Conservation (phyloP, 2,797 vertebrate species). For the Alosa sapidissima region DNA sequence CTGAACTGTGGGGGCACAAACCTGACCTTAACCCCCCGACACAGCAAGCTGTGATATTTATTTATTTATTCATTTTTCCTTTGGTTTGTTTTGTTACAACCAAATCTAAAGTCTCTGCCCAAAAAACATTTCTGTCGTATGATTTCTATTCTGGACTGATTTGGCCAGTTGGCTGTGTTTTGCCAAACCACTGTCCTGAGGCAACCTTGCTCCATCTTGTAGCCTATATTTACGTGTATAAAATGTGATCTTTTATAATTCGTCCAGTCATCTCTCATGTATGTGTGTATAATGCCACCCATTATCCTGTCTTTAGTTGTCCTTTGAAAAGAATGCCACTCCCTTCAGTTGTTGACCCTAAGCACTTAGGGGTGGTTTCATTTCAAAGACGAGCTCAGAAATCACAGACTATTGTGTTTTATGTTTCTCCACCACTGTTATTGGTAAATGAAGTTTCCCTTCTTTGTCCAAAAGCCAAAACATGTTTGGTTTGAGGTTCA, state of each 20-base stretch:
- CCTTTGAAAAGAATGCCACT: conserved; percentile 37
- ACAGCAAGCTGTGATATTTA: not conserved
- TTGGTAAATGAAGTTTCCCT: conserved; percentile 27
- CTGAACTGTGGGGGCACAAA: not conserved
- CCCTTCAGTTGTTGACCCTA: conserved; percentile 37
- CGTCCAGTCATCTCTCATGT: conserved; percentile 5
- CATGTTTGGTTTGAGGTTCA: conserved; percentile 30
- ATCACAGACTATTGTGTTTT: conserved; percentile 28
- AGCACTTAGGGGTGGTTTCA: conserved; percentile 31
- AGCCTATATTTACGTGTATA: conserved; percentile 18
- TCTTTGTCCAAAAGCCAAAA: conserved; percentile 24
- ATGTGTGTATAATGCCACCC: conserved; percentile 31
- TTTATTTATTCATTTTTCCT: too few species aligned
- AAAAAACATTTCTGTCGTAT: not conserved
- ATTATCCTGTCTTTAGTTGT: conserved; percentile 36
- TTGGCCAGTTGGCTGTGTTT: conserved; percentile 2
- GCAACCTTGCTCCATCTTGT: not conserved
- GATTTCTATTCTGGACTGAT: not conserved
- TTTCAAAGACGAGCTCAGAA: conserved; percentile 29
- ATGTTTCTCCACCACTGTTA: conserved; percentile 26
- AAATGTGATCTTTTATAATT: conserved; percentile 1
- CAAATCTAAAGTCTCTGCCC: not conserved
- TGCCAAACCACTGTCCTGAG: conserved; percentile 29
- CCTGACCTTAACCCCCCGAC: not conserved
- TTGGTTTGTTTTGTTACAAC: too few species aligned